These are phyloP conservation scores for Rhabdornis inornatus DNA, from an alignment of 2,113 vertebrate species.

Conservation along the genomic window DNA sequence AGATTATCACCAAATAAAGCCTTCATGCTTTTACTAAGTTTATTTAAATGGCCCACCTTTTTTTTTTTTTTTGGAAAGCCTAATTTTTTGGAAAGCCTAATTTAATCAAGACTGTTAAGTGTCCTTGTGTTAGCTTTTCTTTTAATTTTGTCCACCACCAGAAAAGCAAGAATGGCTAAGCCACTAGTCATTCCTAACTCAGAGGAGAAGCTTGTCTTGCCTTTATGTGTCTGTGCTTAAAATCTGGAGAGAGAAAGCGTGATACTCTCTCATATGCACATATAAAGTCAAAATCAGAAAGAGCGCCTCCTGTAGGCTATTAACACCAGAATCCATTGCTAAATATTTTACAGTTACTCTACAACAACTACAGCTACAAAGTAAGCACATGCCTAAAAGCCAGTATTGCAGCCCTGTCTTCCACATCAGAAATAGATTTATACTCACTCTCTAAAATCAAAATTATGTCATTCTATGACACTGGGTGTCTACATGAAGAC, in stretches of 20 bases:
- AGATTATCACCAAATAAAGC: background rate
- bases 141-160: background rate
- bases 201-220: background rate
- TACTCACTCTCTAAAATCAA: background rate
- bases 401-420: background rate
- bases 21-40: background rate
- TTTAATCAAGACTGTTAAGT: background rate
- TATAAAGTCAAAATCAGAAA: background rate
- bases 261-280: background rate
- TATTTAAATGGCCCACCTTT: background rate
- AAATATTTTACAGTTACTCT: background rate
- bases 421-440: background rate
- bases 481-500: background rate
- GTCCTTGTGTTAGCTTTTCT: background rate
- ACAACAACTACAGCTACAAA: background rate
- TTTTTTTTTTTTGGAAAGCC: background rate
- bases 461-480: background rate
- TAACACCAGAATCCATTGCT: background rate
- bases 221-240: background rate
- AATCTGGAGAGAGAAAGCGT: background rate
- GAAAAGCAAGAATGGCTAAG: background rate
- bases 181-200: background rate
- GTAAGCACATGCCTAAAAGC: background rate
- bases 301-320: background rate
- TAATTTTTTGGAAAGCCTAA: background rate